Evolutionary conservation across 35 echinoderm and acorn worm genomes (phyloP).

Genomic region (Heliocidaris tuberculata): DNA sequence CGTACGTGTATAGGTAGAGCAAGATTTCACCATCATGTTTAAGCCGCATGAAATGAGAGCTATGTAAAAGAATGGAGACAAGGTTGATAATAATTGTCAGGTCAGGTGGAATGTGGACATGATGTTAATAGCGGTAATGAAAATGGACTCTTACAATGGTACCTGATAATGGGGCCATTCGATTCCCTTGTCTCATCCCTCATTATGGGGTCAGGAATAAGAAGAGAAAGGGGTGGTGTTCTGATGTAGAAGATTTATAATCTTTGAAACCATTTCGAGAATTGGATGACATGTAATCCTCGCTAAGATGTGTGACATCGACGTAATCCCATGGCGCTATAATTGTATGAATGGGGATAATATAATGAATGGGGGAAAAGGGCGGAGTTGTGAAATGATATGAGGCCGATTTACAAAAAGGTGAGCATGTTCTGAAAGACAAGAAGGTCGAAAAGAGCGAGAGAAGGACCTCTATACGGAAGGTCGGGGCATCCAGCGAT

Average conservation of each 20-base stretch:
- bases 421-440: not conserved
- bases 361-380: not conserved
- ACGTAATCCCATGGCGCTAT: not conserved
- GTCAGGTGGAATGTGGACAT: not conserved
- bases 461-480: not conserved
- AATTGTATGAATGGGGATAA: not conserved
- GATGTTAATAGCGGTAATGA: not conserved
- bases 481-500: constrained; percentile 11
- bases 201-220: not conserved
- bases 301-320: not conserved
- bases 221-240: not conserved
- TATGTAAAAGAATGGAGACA: not conserved
- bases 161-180: not conserved
- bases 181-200: not conserved
- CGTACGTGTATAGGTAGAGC: not conserved
- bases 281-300: not conserved
- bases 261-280: not conserved
- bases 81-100: not conserved
- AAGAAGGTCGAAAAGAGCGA: not conserved
- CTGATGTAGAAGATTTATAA: not conserved
- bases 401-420: not conserved
- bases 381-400: constrained; percentile 16
- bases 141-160: not conserved
- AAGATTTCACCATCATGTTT: not conserved
- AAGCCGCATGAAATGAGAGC: not conserved